Conservation (phyloP, 2,888 invertebrate genomes). For the Liodrosophila aerea region DNA sequence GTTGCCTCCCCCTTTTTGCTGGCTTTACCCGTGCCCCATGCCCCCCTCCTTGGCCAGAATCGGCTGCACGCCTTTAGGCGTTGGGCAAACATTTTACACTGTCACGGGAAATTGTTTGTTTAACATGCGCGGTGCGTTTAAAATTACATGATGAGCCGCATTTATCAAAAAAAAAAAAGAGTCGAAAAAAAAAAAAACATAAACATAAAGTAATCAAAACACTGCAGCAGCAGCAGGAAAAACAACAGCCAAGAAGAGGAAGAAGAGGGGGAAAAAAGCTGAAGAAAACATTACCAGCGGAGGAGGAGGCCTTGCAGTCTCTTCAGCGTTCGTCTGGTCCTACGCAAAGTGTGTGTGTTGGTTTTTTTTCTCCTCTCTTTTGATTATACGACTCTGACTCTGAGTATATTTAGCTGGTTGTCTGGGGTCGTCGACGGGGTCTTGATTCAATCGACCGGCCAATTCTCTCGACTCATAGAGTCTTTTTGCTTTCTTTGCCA, state of each 20-base stretch:
- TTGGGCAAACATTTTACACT: constrained; percentile 64
- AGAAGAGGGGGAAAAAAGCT: constrained; percentile 8
- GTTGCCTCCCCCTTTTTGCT: neutral
- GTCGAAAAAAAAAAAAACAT: constrained; percentile 14
- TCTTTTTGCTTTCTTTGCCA: constrained; percentile 11
- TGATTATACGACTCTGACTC: constrained; percentile 29
- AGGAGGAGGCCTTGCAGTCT: constrained; percentile 39
- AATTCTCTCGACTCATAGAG: constrained; percentile 22
- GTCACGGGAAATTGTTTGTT: constrained; percentile 77
- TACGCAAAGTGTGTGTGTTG: constrained; percentile 54
- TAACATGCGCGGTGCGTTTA: constrained; percentile 75
- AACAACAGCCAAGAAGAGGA: constrained; percentile 18
- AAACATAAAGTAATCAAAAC: constrained; percentile 40
- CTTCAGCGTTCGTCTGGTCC: constrained; percentile 37
- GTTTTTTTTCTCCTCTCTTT: constrained; percentile 31
- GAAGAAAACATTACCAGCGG: constrained; percentile 4
- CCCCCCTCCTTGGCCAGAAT: neutral
- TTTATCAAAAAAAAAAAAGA: constrained; percentile 62
- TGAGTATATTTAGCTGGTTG: constrained; percentile 44
- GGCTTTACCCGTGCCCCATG: neutral
- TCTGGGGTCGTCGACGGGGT: constrained; percentile 52
- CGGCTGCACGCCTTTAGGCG: constrained; percentile 9
- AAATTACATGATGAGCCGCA: constrained; percentile 76
- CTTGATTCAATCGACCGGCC: constrained; percentile 32
- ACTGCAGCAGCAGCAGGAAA: constrained; percentile 20